These are phyloP conservation scores for Ptychadena robeensis DNA, from an alignment of 2,797 vertebrate genomes.

Conservation along the genomic window DNA sequence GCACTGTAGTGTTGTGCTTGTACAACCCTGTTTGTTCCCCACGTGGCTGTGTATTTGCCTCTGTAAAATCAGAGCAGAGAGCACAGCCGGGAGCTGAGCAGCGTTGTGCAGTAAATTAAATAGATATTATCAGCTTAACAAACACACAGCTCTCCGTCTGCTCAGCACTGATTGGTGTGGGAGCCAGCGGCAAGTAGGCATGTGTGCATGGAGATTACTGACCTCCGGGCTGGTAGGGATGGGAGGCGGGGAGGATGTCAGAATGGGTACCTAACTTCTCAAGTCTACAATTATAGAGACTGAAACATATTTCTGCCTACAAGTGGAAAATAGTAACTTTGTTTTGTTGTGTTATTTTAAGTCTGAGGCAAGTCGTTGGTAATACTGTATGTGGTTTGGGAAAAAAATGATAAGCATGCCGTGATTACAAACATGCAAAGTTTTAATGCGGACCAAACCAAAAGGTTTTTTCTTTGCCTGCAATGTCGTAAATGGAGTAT, in stretches of 20 bases:
- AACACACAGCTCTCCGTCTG: slow-evolving; percentile 56
- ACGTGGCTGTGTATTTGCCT: slow-evolving; percentile 39
- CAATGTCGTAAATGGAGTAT: too few species aligned
- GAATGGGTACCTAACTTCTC: slow-evolving; percentile 1
- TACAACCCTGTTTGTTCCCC: slow-evolving; percentile 28
- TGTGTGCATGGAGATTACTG: slow-evolving; percentile 57
- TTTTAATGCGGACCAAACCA: too few species aligned
- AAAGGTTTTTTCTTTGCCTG: too few species aligned
- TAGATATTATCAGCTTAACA: slow-evolving; percentile 60
- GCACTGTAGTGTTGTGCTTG: slow-evolving; percentile 6
- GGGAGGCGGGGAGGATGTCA: slow-evolving; percentile 11
- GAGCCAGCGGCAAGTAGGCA: slow-evolving; percentile 47
- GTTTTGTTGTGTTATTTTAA: not conserved
- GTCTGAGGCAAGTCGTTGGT: not conserved
- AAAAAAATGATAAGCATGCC: not conserved
- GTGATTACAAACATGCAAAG: too few species aligned
- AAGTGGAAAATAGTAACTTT: not conserved
- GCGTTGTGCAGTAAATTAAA: slow-evolving; percentile 59
- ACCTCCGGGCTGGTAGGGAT: slow-evolving; percentile 21
- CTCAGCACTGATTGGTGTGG: slow-evolving; percentile 51
- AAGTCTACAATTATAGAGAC: not conserved
- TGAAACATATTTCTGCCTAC: not conserved
- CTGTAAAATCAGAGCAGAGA: slow-evolving; percentile 33
- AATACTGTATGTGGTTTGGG: not conserved
- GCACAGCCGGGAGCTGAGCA: slow-evolving; percentile 52